These are phyloP conservation scores for Psix sp. DNA, from an alignment of 1,140 invertebrate genomes.

Conservation along the genomic window DNA sequence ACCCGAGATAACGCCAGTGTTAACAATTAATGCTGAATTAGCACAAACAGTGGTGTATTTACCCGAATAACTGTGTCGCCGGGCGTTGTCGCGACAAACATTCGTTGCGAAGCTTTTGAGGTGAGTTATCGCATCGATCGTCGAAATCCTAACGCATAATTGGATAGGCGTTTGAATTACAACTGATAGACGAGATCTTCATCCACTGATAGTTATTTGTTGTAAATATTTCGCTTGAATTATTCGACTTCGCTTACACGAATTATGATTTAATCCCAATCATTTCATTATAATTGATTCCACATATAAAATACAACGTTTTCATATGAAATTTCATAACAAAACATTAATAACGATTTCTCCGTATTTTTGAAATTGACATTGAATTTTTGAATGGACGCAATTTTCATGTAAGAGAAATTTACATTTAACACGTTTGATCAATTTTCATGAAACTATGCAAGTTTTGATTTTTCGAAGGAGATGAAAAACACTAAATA, in stretches of 20 bases:
- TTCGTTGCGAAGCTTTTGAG: slow-evolving; percentile 59
- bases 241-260: slow-evolving; percentile 10
- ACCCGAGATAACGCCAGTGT: slow-evolving; percentile 39
- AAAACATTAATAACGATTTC: no score
- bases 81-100: slow-evolving; percentile 52
- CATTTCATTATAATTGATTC: background rate
- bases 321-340: no score
- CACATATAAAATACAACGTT: background rate
- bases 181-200: slow-evolving; percentile 48
- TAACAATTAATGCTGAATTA: slow-evolving; percentile 55
- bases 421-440: no score
- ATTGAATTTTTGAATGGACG: no score
- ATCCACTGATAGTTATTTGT: slow-evolving; percentile 36
- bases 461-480: no score
- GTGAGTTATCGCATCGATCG: slow-evolving; percentile 59
- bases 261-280: slow-evolving; percentile 36
- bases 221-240: slow-evolving; percentile 46
- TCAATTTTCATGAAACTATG: no score
- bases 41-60: slow-evolving; percentile 52
- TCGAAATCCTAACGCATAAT: slow-evolving; percentile 58
- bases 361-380: no score
- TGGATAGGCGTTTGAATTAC: slow-evolving; percentile 54
- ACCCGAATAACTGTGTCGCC: slow-evolving; percentile 43
- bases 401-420: no score
- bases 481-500: no score